Percentiles rank a stretch among this genome's conserved stretches.
These are phyloP conservation scores for Formica exsecta DNA, from an alignment of 1,140 invertebrate species.

Conservation along the genomic window DNA sequence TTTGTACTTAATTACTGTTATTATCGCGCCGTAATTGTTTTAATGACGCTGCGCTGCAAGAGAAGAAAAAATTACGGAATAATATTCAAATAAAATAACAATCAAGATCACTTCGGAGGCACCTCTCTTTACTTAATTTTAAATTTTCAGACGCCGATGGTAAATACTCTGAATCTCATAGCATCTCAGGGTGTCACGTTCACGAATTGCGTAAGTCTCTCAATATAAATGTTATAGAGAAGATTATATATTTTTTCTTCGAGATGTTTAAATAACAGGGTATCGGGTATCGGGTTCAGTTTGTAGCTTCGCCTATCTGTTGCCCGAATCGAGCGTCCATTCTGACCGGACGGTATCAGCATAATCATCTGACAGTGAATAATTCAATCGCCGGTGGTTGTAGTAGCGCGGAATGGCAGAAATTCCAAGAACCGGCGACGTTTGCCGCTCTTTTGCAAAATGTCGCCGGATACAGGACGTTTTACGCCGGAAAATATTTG, in stretches of 20 bases:
- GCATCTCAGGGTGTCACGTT: conserved; percentile 90
- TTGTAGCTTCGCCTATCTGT: conserved; percentile 93
- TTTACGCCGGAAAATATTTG: conserved; percentile 95
- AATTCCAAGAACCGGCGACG: conserved; percentile 88
- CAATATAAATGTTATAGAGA: not conserved
- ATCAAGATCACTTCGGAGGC: not conserved
- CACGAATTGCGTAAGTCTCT: conserved; percentile 90
- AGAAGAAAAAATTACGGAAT: not conserved
- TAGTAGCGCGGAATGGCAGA: conserved; percentile 90
- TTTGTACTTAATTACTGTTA: too few species aligned
- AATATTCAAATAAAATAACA: too few species aligned
- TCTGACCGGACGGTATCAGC: conserved; percentile 93
- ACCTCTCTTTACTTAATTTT: conserved; percentile 69
- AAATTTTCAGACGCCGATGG: conserved; percentile 89
- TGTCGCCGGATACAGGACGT: conserved; percentile 90
- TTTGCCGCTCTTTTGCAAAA: conserved; percentile 90
- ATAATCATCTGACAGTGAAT: conserved; percentile 93
- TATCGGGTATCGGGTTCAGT: conserved; percentile 85
- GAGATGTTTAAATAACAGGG: not conserved
- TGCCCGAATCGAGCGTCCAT: conserved; percentile 96
- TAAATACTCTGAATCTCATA: conserved; percentile 88
- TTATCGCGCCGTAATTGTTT: not conserved
- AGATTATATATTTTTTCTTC: not conserved
- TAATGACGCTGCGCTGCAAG: too few species aligned
- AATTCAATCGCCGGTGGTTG: conserved; percentile 93